These are phyloP conservation scores for Dicranocentrus wangi DNA, from an alignment of 2,888 invertebrate genomes.

Conservation along the genomic window DNA sequence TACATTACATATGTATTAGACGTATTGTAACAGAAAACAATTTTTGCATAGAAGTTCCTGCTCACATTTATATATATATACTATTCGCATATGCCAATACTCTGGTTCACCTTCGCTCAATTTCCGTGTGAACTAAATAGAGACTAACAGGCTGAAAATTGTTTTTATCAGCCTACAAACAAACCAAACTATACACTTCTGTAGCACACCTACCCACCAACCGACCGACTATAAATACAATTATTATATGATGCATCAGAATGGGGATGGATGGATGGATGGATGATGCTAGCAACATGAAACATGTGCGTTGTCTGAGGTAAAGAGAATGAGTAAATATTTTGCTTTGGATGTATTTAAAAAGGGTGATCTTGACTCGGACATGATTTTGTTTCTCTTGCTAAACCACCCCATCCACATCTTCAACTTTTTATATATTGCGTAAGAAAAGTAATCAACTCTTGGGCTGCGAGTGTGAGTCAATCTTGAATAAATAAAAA, in stretches of 20 bases:
- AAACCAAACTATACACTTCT: neutral
- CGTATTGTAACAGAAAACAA: neutral
- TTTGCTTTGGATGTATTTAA: conserved; percentile 10
- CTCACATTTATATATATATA: no score
- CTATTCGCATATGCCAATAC: neutral
- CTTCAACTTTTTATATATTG: neutral
- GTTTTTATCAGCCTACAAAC: neutral
- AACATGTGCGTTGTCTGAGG: neutral
- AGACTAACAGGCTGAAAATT: neutral
- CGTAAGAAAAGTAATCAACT: neutral
- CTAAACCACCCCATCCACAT: conserved; percentile 1
- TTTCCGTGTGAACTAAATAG: conserved; percentile 56
- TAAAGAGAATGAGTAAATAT: no score
- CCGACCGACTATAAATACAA: neutral
- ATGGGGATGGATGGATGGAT: neutral
- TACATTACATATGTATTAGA: conserved; percentile 1
- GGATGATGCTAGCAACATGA: neutral
- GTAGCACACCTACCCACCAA: neutral
- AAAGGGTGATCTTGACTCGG: neutral
- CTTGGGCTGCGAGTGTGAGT: no score
- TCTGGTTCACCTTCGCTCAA: conserved; percentile 60
- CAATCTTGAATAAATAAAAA: neutral
- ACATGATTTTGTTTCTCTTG: conserved; percentile 1
- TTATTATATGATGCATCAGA: neutral
- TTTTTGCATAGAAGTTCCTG: conserved; percentile 43